Evolutionary conservation across 2,888 invertebrate genomes (phyloP).

Genomic region (Lottia gigantea): DNA sequence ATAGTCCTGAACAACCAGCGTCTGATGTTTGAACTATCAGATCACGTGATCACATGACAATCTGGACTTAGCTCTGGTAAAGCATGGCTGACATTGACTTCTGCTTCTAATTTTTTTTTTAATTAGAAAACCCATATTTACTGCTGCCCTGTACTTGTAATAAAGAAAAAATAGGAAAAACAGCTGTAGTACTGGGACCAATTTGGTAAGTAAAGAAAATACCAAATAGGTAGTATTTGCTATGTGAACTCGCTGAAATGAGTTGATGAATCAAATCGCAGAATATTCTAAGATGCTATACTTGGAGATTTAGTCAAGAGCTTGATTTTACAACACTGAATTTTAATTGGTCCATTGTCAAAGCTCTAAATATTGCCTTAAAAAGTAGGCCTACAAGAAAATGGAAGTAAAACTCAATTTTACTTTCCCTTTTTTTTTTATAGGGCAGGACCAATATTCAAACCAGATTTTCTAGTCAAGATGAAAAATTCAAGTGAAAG

Average conservation of each 20-base stretch:
- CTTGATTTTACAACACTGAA: too few relatives aligned
- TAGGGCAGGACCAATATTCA: constrained; percentile 25
- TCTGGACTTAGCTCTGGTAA: too few relatives aligned
- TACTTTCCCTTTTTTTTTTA: not conserved
- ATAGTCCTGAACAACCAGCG: too few relatives aligned
- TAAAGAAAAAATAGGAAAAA: constrained; percentile 52
- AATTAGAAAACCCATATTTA: constrained; percentile 55
- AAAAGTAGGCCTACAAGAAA: too few relatives aligned
- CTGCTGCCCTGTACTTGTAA: constrained; percentile 59
- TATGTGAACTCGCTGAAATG: not conserved
- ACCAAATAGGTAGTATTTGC: not conserved
- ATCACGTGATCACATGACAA: too few relatives aligned
- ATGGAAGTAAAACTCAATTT: not conserved
- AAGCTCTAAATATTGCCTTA: too few relatives aligned
- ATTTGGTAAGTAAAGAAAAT: constrained; percentile 54
- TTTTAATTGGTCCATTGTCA: too few relatives aligned
- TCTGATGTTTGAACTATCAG: too few relatives aligned
- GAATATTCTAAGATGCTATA: too few relatives aligned
- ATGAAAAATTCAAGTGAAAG: constrained; percentile 12
- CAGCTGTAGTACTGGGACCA: constrained; percentile 61
- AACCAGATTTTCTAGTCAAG: constrained; percentile 15
- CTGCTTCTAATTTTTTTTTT: not conserved
- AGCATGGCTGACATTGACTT: too few relatives aligned
- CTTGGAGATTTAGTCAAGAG: too few relatives aligned
- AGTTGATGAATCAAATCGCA: not conserved